A percentile compares a stretch with the other conserved stretches of the same genome.
phyloP scores from a whole-genome alignment of 2,797 vertebrate species.

The Enteromius radiatus region DNA sequence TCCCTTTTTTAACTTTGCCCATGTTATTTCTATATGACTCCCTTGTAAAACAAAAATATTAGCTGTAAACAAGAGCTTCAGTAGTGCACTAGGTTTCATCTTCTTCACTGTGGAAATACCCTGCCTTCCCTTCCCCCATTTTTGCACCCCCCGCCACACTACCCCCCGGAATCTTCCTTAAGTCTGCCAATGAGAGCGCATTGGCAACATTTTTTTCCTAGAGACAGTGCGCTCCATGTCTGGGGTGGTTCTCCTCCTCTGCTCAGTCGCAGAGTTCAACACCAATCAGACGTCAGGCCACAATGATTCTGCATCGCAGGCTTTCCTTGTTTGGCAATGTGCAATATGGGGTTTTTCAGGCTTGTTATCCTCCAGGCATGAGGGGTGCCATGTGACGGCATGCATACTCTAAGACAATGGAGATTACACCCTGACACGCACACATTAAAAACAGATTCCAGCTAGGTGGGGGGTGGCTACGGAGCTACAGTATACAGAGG shows the following conservation, averaged over 20 bases:
- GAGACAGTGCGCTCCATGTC: conserved; percentile 73
- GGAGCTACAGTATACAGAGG: neutral
- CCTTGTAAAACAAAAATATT: conserved; percentile 58
- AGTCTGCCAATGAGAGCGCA: conserved; percentile 75
- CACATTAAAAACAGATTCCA: conserved; percentile 22
- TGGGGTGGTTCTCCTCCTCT: conserved; percentile 56
- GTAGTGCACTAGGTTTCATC: conserved; percentile 65
- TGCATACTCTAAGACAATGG: conserved; percentile 32
- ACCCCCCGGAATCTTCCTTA: conserved; percentile 70
- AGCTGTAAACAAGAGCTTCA: conserved; percentile 57
- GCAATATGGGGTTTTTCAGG: conserved; percentile 64
- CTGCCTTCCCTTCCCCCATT: conserved; percentile 56
- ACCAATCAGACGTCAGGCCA: conserved; percentile 68
- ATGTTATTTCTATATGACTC: neutral
- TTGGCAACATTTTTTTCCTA: conserved; percentile 73
- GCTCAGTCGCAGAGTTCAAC: conserved; percentile 56
- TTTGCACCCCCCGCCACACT: conserved; percentile 51
- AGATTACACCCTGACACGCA: conserved; percentile 16
- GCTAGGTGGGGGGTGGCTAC: neutral
- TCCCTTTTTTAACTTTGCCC: neutral
- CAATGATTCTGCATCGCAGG: conserved; percentile 66
- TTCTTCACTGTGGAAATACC: conserved; percentile 51
- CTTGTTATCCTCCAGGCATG: conserved; percentile 60
- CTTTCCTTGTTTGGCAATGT: conserved; percentile 61
- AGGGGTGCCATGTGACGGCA: conserved; percentile 57